phyloP scores from a whole-genome alignment of 2,888 invertebrate genomes.

The Synergus japonicus region DNA sequence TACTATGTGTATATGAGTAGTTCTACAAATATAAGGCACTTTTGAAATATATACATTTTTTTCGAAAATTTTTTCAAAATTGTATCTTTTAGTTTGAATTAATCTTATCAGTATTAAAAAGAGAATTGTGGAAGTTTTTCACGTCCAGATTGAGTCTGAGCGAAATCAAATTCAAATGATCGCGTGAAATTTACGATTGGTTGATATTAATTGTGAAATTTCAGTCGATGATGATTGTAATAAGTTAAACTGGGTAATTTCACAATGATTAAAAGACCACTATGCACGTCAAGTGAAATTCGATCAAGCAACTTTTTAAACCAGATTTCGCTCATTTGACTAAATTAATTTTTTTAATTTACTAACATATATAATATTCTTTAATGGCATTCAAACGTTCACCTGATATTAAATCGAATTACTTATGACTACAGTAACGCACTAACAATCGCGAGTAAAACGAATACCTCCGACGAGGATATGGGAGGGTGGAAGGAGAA shows the following conservation, averaged over 20 bases:
- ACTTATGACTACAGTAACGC: neutral
- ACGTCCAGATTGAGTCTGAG: no score
- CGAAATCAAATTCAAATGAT: no score
- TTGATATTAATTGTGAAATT: no score
- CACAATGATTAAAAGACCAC: neutral
- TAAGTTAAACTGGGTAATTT: neutral
- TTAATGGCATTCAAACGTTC: neutral
- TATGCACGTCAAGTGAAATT: neutral
- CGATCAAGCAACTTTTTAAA: neutral
- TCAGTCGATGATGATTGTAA: no score
- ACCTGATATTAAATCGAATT: conserved; percentile 22
- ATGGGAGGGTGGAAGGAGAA: neutral
- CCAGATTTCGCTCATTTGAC: neutral
- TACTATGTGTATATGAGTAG: neutral
- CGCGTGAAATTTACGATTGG: no score
- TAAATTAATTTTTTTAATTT: neutral
- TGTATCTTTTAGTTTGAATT: no score
- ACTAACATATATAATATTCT: neutral
- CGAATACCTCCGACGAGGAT: neutral
- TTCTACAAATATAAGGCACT: no score
- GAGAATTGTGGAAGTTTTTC: no score
- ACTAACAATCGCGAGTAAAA: conserved; percentile 23
- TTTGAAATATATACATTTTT: no score
- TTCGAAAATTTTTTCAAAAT: no score
- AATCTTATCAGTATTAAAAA: no score